Evolutionary conservation across 2,888 invertebrate species (phyloP), one percentile per base, ranked within the genome.

Genomic region (Proisotoma minuta): DNA sequence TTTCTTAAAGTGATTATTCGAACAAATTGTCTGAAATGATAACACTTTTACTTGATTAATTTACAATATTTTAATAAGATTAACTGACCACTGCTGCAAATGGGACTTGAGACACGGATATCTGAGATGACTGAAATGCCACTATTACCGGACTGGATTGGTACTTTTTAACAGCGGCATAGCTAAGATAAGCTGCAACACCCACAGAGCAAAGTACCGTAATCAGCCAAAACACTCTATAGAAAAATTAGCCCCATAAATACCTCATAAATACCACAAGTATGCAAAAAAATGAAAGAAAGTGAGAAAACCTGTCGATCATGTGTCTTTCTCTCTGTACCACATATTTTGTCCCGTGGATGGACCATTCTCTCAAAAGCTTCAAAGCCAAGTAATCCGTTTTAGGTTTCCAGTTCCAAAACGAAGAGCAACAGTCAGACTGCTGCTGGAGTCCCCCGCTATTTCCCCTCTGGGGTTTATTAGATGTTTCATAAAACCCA

Each of bases 391-490:
- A n/a, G 43, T 43, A 43, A 43, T 43, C 43, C 43, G 15, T 43
- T n/a, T 43, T 5, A 18, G 43, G 43, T 43, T 43, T 43, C 43
- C 43, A 43, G 43, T 43, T 43, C 43, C 43, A 43, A n/a, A n/a
- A n/a, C n/a, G n/a, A n/a, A n/a, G n/a, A n/a, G n/a, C n/a, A n/a
- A n/a, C n/a, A n/a, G n/a, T n/a, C n/a, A n/a, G n/a, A n/a, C n/a
- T n/a, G n/a, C n/a, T n/a, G n/a, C n/a, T n/a, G n/a, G n/a, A n/a
- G n/a, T n/a, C n/a, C n/a, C n/a, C n/a, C n/a, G n/a, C n/a, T n/a
- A n/a, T n/a, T n/a, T n/a, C n/a, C n/a, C n/a, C n/a, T n/a, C n/a
- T n/a, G n/a, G n/a, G n/a, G n/a, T n/a, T n/a, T n/a, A n/a, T n/a
- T n/a, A n/a, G n/a, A n/a, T n/a, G n/a, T n/a, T n/a, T n/a, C n/a